Percentiles rank a stretch among this genome's conserved stretches.
Conservation (phyloP, 2,888 invertebrate genomes). For the Drosophila colorata region DNA sequence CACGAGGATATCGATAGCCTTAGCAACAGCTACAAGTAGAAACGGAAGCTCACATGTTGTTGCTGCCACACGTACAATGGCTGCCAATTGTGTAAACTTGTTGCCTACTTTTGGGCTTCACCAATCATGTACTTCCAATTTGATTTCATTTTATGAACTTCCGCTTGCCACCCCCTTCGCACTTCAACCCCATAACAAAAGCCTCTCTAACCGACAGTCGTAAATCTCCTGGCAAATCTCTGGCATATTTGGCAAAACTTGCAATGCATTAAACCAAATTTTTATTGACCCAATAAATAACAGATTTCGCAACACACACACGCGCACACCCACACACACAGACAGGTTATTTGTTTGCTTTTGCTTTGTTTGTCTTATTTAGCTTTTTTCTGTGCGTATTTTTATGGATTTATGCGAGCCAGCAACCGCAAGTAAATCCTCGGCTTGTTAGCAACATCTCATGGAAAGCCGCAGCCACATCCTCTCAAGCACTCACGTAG, state of each 20-base stretch:
- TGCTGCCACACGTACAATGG: conserved; percentile 30
- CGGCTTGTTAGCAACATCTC: conserved; percentile 45
- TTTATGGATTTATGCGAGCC: conserved; percentile 64
- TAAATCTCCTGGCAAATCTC: conserved; percentile 56
- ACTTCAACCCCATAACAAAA: conserved; percentile 9
- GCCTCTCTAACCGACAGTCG: conserved; percentile 8
- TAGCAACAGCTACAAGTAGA: conserved; percentile 5
- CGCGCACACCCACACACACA: not conserved
- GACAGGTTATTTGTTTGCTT: conserved; percentile 18
- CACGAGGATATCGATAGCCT: conserved; percentile 6
- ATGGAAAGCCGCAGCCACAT: conserved; percentile 18
- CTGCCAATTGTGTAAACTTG: conserved; percentile 45
- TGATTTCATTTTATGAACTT: conserved; percentile 27
- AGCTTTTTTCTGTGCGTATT: conserved; percentile 35
- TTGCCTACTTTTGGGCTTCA: conserved; percentile 45
- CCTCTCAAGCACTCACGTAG: conserved; percentile 59
- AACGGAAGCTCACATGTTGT: conserved; percentile 1
- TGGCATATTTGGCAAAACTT: conserved; percentile 51
- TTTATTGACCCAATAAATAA: conserved; percentile 78
- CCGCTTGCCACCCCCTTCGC: not conserved
- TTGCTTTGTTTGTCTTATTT: conserved; percentile 33
- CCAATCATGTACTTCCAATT: conserved; percentile 28
- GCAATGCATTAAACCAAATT: conserved; percentile 70
- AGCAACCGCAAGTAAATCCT: conserved; percentile 32
- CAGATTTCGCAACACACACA: conserved; percentile 55